These are phyloP conservation scores for Telenomus remus DNA, from an alignment of 1,140 invertebrate species.

Conservation along the genomic window DNA sequence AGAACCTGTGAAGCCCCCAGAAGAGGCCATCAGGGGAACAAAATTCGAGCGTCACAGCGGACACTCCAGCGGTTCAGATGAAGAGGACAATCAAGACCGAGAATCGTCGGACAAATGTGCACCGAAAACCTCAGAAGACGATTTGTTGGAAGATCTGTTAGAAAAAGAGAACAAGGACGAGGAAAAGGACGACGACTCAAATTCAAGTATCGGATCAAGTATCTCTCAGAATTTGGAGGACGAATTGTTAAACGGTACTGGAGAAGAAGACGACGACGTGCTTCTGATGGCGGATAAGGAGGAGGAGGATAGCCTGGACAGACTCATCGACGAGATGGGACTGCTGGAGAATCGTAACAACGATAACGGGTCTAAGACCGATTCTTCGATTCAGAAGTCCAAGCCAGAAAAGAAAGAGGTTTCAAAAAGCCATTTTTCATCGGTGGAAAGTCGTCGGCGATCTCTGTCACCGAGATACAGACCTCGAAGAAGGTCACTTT, in stretches of 20 bases:
- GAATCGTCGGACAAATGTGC: conserved; percentile 6
- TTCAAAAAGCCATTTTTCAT: neutral
- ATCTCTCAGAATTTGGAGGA: conserved; percentile 49
- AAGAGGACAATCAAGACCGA: conserved; percentile 63
- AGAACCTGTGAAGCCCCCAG: neutral
- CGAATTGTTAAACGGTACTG: conserved; percentile 45
- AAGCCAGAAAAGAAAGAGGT: neutral
- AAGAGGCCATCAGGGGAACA: conserved; percentile 58
- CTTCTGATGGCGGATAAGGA: conserved; percentile 71
- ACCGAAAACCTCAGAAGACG: neutral
- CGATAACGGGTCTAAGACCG: conserved; percentile 7
- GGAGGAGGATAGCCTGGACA: conserved; percentile 70
- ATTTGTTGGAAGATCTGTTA: neutral
- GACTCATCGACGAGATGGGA: conserved; percentile 73
- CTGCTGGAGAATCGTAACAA: conserved; percentile 60
- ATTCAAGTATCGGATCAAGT: conserved; percentile 8
- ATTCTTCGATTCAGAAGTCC: conserved; percentile 21
- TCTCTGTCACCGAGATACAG: conserved; percentile 63
- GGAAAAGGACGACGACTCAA: conserved; percentile 28
- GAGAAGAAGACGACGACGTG: conserved; percentile 69
- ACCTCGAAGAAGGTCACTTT: conserved; percentile 55
- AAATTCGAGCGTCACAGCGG: conserved; percentile 70
- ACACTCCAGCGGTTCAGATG: conserved; percentile 66
- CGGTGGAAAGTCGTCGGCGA: conserved; percentile 47
- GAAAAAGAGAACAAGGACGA: conserved; percentile 17